A percentile compares a stretch with the other conserved stretches of the same genome.
Conservation (phyloP, 2,113 vertebrate species). For the Stegostoma tigrinum region DNA sequence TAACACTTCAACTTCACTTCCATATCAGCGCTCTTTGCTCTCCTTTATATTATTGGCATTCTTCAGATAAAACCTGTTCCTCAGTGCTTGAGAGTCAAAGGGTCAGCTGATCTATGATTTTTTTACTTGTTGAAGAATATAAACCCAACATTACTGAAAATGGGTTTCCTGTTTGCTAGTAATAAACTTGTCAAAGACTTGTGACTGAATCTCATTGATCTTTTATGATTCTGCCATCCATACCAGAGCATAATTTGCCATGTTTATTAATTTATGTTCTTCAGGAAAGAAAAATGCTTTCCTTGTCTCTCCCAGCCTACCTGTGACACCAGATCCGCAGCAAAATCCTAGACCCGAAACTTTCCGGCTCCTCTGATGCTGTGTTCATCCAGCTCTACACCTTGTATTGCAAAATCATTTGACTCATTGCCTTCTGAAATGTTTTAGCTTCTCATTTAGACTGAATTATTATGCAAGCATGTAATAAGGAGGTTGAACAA, state of each 20-base stretch:
- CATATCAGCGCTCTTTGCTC: not conserved
- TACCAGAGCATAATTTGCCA: not conserved
- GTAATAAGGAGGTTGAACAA: too few species aligned
- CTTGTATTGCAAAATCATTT: too few species aligned
- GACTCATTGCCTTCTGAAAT: too few species aligned
- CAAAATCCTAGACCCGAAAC: too few species aligned
- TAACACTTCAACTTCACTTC: not conserved
- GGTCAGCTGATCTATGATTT: not conserved
- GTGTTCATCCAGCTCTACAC: too few species aligned
- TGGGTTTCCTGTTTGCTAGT: not conserved
- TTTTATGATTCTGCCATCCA: not conserved
- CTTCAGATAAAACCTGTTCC: not conserved
- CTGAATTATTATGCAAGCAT: too few species aligned
- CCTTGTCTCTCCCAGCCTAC: too few species aligned
- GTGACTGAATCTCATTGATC: not conserved
- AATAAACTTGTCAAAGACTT: not conserved
- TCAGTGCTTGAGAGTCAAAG: not conserved
- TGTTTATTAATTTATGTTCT: too few species aligned
- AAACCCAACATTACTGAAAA: not conserved
- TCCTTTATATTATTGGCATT: not conserved
- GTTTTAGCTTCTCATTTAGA: too few species aligned
- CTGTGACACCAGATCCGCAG: too few species aligned
- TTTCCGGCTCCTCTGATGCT: too few species aligned
- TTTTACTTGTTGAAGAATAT: not conserved
- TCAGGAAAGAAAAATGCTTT: too few species aligned